Evolutionary conservation across 1,140 invertebrate genomes (phyloP).

Genomic region (Eciton burchellii): DNA sequence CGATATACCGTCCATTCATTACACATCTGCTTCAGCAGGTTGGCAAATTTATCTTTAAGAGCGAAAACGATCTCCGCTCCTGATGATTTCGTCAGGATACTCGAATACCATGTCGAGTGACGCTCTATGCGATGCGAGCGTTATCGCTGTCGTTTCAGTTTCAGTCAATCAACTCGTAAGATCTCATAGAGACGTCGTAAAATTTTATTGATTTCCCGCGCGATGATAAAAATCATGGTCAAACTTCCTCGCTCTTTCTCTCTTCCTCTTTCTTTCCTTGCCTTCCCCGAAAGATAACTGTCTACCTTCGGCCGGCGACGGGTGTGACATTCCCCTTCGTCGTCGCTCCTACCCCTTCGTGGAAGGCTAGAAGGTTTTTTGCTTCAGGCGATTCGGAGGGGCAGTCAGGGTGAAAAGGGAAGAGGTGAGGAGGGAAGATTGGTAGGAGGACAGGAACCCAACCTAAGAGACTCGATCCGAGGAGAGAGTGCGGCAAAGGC

Average conservation of each 20-base stretch:
- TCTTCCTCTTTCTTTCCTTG: conserved; percentile 28
- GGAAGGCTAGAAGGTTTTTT: conserved; percentile 81
- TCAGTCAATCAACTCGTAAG: conserved; percentile 22
- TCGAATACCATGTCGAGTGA: not conserved
- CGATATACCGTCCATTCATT: not conserved
- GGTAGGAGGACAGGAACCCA: conserved; percentile 75
- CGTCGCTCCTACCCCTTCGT: conserved; percentile 60
- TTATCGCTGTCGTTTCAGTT: conserved; percentile 15
- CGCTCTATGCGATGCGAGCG: not conserved
- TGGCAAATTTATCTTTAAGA: not conserved
- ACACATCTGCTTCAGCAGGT: not conserved
- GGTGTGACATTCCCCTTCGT: conserved; percentile 66
- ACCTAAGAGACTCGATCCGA: conserved; percentile 82
- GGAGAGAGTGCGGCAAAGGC: conserved; percentile 76
- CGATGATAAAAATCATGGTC: conserved; percentile 68
- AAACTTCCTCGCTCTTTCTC: conserved; percentile 47
- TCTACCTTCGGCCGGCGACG: conserved; percentile 74
- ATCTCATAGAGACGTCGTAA: conserved; percentile 27
- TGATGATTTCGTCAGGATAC: not conserved
- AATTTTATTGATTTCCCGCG: conserved; percentile 55
- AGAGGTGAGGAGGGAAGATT: not conserved
- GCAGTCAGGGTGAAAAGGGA: conserved; percentile 59
- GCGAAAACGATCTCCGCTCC: not conserved
- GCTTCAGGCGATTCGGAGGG: conserved; percentile 78
- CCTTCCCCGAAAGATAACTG: conserved; percentile 79